These are phyloP conservation scores for Xenopus borealis DNA, from an alignment of 2,113 vertebrate genomes.

Conservation along the genomic window DNA sequence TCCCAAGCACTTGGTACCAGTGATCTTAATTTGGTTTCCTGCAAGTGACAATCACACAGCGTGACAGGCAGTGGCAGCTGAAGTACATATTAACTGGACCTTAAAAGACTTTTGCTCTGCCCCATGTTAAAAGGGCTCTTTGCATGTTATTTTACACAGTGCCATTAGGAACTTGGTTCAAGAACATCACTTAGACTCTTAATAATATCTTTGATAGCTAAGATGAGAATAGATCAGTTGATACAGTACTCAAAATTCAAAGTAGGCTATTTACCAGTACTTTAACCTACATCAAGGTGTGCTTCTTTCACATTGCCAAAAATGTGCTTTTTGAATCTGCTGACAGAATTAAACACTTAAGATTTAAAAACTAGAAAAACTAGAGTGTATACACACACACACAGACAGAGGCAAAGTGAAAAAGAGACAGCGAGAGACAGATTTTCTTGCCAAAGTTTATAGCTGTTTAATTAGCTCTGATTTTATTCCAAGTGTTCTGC, in stretches of 20 bases:
- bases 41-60: constrained; percentile 66
- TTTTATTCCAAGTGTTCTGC: too few species aligned
- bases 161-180: constrained; percentile 53
- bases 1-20: constrained; percentile 59
- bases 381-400: too few species aligned
- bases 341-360: too few species aligned
- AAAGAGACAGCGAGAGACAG: too few species aligned
- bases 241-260: constrained; percentile 58
- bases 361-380: too few species aligned
- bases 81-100: constrained; percentile 66
- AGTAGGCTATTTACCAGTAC: constrained; percentile 64
- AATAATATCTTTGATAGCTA: constrained; percentile 60
- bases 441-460: too few species aligned
- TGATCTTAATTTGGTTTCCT: constrained; percentile 57
- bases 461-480: too few species aligned
- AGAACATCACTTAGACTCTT: constrained; percentile 57
- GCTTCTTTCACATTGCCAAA: constrained; percentile 19
- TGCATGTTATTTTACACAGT: constrained; percentile 49
- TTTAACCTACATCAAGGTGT: constrained; percentile 61
- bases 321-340: too few species aligned
- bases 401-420: too few species aligned
- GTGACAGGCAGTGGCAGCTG: constrained; percentile 75
- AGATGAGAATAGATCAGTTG: constrained; percentile 55
- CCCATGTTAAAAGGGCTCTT: constrained; percentile 55
- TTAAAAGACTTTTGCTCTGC: constrained; percentile 64